Evolutionary conservation across 2,113 vertebrate genomes (phyloP).

Genomic region (Silurus asotus): DNA sequence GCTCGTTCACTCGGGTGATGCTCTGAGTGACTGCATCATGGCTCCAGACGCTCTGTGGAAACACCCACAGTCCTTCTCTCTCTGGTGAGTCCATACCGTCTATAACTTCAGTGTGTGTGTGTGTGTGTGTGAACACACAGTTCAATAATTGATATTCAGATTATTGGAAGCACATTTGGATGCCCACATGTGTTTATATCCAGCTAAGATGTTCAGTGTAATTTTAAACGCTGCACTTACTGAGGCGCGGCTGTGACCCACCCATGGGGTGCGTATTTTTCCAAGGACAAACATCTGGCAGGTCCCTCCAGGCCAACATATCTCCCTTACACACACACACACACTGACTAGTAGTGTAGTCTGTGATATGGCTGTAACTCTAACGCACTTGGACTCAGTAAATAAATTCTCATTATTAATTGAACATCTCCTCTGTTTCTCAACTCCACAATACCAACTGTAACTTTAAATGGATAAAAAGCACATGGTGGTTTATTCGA

Average conservation of each 20-base stretch:
- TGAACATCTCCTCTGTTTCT: neutral
- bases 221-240: slow-evolving; percentile 37
- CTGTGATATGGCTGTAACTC: neutral
- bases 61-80: slow-evolving; percentile 60
- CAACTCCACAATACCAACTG: neutral
- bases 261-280: slow-evolving; percentile 28
- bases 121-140: slow-evolving; percentile 26
- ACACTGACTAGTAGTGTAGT: neutral
- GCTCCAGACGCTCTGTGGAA: slow-evolving; percentile 61
- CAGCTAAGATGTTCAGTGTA: neutral
- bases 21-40: slow-evolving; percentile 62
- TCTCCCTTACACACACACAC: neutral
- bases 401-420: neutral
- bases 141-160: neutral
- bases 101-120: neutral
- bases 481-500: neutral
- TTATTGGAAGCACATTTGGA: neutral
- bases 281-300: slow-evolving; percentile 29
- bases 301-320: neutral
- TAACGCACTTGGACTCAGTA: neutral
- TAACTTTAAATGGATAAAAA: neutral
- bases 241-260: neutral
- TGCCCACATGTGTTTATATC: neutral
- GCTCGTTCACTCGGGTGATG: slow-evolving; percentile 21
- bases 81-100: slow-evolving; percentile 57